Evolutionary conservation across 2,888 invertebrate species (phyloP).

Genomic region (Crepidodera aurea): DNA sequence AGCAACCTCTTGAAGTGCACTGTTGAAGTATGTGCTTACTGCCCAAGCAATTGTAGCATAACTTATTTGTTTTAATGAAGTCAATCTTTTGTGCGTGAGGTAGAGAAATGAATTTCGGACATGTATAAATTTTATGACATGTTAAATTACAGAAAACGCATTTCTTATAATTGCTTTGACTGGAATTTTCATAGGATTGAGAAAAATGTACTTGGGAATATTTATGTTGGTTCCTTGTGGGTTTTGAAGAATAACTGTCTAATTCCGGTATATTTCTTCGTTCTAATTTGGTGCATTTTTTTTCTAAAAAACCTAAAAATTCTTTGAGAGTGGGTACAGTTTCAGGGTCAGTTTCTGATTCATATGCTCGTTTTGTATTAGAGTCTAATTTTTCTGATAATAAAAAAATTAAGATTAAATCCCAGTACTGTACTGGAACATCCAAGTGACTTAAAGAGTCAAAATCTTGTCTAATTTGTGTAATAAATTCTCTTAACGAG

Average conservation of each 20-base stretch:
- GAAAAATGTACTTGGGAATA: background rate
- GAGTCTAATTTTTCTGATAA: background rate
- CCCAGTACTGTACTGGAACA: background rate
- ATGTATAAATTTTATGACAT: background rate
- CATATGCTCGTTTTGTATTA: background rate
- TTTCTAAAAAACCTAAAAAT: background rate
- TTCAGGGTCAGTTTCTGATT: background rate
- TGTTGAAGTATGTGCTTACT: background rate
- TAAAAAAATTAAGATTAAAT: background rate
- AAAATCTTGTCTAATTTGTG: background rate
- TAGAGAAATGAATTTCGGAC: background rate
- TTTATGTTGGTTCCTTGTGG: background rate
- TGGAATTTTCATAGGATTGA: background rate
- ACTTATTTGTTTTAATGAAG: background rate
- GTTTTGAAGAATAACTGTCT: too few relatives aligned
- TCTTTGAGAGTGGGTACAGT: too few relatives aligned
- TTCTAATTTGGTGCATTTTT: background rate
- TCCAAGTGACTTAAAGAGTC: too few relatives aligned
- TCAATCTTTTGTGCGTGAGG: background rate
- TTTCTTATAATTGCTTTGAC: background rate
- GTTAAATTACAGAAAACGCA: background rate
- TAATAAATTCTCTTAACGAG: background rate
- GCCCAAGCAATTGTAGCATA: background rate
- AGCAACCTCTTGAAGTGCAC: background rate
- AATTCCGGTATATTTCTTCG: too few relatives aligned